Conservation (phyloP, 2,888 invertebrate species). For the Andrena hattorfiana region DNA sequence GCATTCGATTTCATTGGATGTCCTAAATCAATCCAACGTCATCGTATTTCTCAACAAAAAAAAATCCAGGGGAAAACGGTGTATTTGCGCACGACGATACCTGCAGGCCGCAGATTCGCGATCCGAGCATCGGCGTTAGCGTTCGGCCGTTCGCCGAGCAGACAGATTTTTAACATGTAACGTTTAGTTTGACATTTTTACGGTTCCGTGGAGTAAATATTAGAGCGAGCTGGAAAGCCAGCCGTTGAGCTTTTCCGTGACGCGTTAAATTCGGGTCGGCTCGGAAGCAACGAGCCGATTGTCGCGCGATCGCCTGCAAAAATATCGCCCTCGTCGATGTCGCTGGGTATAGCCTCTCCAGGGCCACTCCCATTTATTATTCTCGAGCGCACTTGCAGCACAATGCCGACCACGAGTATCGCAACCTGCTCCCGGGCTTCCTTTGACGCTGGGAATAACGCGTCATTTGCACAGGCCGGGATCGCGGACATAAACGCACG, state of each 20-base stretch:
- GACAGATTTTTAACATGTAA: constrained; percentile 48
- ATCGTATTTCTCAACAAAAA: background rate
- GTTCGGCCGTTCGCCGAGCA: constrained; percentile 30
- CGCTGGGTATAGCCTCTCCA: constrained; percentile 15
- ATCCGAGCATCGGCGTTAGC: constrained; percentile 39
- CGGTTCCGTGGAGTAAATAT: constrained; percentile 58
- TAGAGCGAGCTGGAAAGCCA: constrained; percentile 34
- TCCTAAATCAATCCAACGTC: background rate
- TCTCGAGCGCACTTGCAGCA: constrained; percentile 32
- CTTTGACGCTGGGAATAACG: constrained; percentile 14
- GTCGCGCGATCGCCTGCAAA: constrained; percentile 38
- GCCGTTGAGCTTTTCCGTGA: background rate
- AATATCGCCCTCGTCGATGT: constrained; percentile 26
- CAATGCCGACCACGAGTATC: constrained; percentile 23
- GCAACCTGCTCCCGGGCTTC: constrained; percentile 41
- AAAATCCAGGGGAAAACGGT: background rate
- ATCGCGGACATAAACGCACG: background rate
- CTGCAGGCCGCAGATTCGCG: constrained; percentile 32
- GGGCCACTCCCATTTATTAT: constrained; percentile 38
- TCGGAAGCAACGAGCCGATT: constrained; percentile 27
- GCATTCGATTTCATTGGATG: background rate
- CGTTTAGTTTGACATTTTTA: constrained; percentile 53
- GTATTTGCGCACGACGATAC: constrained; percentile 36
- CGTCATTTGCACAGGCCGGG: constrained; percentile 1
- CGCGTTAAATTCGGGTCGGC: constrained; percentile 18